A percentile compares a stretch with the other conserved stretches of the same genome.
Conservation (phyloP, 2,113 vertebrate genomes). For the Silurus asotus region DNA sequence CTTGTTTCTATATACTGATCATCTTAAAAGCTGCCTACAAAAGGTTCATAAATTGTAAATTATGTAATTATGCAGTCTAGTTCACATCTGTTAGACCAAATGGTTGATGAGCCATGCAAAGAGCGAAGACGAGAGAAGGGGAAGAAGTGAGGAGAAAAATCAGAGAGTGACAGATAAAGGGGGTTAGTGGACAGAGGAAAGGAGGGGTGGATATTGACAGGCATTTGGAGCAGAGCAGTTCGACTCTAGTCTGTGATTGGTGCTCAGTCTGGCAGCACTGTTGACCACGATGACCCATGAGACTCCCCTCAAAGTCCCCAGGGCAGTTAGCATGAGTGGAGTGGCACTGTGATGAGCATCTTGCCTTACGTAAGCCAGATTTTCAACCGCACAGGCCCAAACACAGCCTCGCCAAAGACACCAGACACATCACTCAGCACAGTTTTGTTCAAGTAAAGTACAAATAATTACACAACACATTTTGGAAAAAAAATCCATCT, state of each 20-base stretch:
- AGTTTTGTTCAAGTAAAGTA: neutral
- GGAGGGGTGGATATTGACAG: constrained; percentile 44
- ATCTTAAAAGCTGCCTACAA: constrained; percentile 38
- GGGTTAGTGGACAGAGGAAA: constrained; percentile 6
- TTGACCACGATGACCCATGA: constrained; percentile 61
- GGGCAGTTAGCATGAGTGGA: constrained; percentile 49
- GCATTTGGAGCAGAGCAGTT: constrained; percentile 36
- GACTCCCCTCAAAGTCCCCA: constrained; percentile 47
- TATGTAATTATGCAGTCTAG: constrained; percentile 45
- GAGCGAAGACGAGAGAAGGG: constrained; percentile 8
- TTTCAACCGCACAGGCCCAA: neutral
- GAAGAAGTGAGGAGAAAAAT: constrained; percentile 5
- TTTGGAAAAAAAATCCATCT: constrained; percentile 63
- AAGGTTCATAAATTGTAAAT: constrained; percentile 54
- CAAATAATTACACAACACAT: constrained; percentile 34
- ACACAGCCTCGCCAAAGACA: neutral
- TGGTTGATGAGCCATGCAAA: neutral
- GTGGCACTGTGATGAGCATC: constrained; percentile 23
- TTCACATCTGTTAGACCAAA: constrained; percentile 53
- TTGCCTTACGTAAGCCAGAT: constrained; percentile 53
- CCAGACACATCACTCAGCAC: neutral
- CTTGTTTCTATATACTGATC: constrained; percentile 17
- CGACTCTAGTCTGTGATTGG: constrained; percentile 28
- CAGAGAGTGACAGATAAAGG: neutral
- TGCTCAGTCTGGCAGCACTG: constrained; percentile 24